A percentile compares a stretch with the other conserved stretches of the same genome.
phyloP scores from a whole-genome alignment of 2,888 invertebrate species.

The Oscheius myriophilus region DNA sequence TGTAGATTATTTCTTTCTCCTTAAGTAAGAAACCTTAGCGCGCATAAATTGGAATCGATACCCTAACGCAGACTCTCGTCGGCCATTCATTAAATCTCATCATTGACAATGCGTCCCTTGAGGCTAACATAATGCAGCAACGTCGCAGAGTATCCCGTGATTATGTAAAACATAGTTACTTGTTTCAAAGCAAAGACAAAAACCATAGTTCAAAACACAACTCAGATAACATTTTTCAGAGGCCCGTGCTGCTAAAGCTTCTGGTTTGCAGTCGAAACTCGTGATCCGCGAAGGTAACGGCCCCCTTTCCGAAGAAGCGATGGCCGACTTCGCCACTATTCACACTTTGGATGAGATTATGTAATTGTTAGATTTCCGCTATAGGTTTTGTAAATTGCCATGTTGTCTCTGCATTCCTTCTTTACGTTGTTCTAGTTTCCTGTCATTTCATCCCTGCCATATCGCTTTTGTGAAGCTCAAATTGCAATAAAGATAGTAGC shows the following conservation, averaged over 20 bases:
- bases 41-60: not conserved
- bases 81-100: not conserved
- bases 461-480: not conserved
- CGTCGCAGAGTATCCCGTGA: too few relatives aligned
- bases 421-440: not conserved
- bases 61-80: not conserved
- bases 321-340: constrained; percentile 29
- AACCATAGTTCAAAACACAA: not conserved
- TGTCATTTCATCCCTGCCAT: constrained; percentile 10
- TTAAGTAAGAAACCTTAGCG: too few relatives aligned
- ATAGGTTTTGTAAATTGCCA: not conserved
- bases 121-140: too few relatives aligned
- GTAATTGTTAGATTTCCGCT: constrained; percentile 16
- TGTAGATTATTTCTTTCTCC: too few relatives aligned
- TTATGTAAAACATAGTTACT: too few relatives aligned
- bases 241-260: constrained; percentile 82
- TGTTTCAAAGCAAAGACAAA: too few relatives aligned
- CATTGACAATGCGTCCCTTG: not conserved
- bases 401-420: not conserved
- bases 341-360: constrained; percentile 40
- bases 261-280: constrained; percentile 80
- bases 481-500: too few relatives aligned
- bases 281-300: constrained; percentile 84
- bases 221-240: constrained; percentile 76
- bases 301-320: constrained; percentile 77